Percentiles rank a stretch among this genome's conserved stretches.
These are phyloP conservation scores for Crocidura indochinensis DNA, from an alignment of 2,797 vertebrate species.

Conservation along the genomic window DNA sequence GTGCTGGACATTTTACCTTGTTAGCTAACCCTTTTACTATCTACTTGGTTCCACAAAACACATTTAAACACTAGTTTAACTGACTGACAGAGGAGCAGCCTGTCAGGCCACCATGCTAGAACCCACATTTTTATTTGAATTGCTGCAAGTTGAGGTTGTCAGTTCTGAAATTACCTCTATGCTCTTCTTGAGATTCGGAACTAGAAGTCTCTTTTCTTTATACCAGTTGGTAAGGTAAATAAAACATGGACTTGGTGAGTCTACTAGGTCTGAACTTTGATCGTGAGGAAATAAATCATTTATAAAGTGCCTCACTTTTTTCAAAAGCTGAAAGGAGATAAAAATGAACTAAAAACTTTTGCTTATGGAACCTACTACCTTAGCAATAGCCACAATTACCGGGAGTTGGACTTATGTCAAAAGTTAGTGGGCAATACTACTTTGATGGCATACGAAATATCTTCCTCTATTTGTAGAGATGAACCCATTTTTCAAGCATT, in stretches of 20 bases:
- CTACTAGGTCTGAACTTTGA: slow-evolving; percentile 52
- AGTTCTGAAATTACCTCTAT: not conserved
- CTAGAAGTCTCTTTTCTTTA: slow-evolving; percentile 45
- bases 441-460: not conserved
- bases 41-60: too few species aligned
- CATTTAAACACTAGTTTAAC: too few species aligned
- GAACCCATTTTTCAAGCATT: not conserved
- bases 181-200: slow-evolving; percentile 26
- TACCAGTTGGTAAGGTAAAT: slow-evolving; percentile 75
- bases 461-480: not conserved
- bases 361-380: slow-evolving; percentile 51
- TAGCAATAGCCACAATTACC: slow-evolving; percentile 47
- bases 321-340: slow-evolving; percentile 72
- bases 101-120: slow-evolving; percentile 58
- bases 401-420: not conserved
- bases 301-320: slow-evolving; percentile 8
- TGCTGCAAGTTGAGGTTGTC: not conserved
- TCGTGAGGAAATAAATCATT: slow-evolving; percentile 72
- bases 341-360: slow-evolving; percentile 67
- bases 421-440: not conserved
- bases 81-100: not conserved
- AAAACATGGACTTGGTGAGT: slow-evolving; percentile 64
- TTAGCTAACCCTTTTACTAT: too few species aligned
- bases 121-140: not conserved
- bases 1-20: too few species aligned